Base-by-base conservation (phyloP, 1,140 invertebrate genomes). In the Neotoxoptera formosana region DNA sequence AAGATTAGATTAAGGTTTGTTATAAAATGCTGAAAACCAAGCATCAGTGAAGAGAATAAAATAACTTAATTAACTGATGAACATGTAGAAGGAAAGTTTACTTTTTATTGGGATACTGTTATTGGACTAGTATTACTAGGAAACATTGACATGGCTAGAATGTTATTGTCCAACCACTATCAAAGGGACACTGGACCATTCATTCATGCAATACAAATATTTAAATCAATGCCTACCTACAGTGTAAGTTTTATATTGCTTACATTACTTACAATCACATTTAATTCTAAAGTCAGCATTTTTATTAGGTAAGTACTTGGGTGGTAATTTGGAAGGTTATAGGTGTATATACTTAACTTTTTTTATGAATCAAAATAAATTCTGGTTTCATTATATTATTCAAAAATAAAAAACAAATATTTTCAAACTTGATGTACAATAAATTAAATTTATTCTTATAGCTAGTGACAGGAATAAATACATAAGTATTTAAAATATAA, bases 1-100 rank as follows among this genome's bases (percentile, higher is more conserved):
- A 98, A 30, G 97, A 98, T 94, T 99, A 98, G 98, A 96, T 98
- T 3, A 96, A 97, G 14, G 97, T 98, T 95, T 98, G 99, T 95
- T 98, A 98, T 95, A 97, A 1, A 96, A 97, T 86, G 96, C 97
- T 81, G 97, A 98, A 95, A 95, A 97, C 93, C 95, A 96, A 60
- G 97, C 97, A 1, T 96, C 96, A 2, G 96, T 96, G 94, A 95
- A 48, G 41, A 93, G 67, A 93, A 94, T 86, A 93, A 91, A 90
- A 94, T 93, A 30, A 94, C 94, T 47, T 94, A 94, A 53, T 90
- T 94, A 7, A 93, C 93, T 53, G 67, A 97, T 87, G 96, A 97
- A 93, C 96, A 96, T 94, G 96, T 96, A 53, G 96, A 96, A 60
- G 96, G 96, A 67, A 95, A 96, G 17, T 96, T 96, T 93, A 95